These are phyloP conservation scores for Synanthedon myopaeformis DNA, from an alignment of 2,888 invertebrate genomes.

Conservation along the genomic window DNA sequence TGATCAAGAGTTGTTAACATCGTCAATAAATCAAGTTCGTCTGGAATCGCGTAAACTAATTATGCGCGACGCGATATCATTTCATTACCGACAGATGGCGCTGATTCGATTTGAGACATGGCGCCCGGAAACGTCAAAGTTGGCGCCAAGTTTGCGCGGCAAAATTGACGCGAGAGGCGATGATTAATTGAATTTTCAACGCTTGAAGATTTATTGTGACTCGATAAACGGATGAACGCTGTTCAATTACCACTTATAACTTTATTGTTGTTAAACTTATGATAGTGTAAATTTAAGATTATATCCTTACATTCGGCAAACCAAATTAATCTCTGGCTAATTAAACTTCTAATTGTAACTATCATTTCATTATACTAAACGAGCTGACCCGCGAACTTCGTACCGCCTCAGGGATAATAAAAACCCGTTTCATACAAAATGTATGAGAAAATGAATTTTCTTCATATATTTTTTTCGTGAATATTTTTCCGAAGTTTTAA, in stretches of 20 bases:
- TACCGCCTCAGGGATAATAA: no score
- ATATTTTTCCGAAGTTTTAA: no score
- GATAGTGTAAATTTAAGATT: no score
- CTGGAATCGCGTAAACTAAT: slow-evolving; percentile 49
- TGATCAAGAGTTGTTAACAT: slow-evolving; percentile 15
- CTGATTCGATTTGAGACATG: slow-evolving; percentile 33
- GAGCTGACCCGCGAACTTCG: no score
- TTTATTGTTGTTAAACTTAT: background rate
- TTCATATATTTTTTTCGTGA: no score
- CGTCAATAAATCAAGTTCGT: slow-evolving; percentile 26
- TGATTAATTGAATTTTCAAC: slow-evolving; percentile 56
- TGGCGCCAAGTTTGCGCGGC: slow-evolving; percentile 38
- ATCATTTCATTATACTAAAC: no score
- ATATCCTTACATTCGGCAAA: no score
- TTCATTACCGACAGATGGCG: slow-evolving; percentile 61
- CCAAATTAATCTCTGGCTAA: no score
- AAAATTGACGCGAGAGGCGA: slow-evolving; percentile 28
- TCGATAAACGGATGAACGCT: slow-evolving; percentile 22
- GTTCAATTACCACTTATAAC: background rate
- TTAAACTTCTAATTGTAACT: no score
- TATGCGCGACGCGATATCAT: slow-evolving; percentile 55
- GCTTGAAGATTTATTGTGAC: slow-evolving; percentile 50
- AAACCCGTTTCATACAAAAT: no score
- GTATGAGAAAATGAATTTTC: no score
- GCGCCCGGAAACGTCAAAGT: slow-evolving; percentile 26